These are phyloP conservation scores for Spizella passerina DNA, from an alignment of 2,797 vertebrate genomes.

Conservation along the genomic window DNA sequence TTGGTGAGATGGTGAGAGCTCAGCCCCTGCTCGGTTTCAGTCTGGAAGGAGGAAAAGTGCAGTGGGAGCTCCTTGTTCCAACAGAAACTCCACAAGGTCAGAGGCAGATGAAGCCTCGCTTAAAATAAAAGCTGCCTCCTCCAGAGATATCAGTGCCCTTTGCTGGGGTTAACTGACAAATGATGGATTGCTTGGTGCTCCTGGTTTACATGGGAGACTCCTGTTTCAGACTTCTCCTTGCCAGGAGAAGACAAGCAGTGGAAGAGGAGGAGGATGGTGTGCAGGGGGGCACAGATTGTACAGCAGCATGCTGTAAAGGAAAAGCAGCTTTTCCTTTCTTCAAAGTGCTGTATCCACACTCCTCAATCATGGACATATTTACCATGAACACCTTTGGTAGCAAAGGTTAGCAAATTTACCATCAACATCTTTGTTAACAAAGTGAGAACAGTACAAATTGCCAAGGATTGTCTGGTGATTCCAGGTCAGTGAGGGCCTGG, in stretches of 20 bases:
- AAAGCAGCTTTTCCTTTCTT: not conserved
- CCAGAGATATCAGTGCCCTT: not conserved
- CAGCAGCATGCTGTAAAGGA: too few relatives aligned
- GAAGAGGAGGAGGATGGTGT: not conserved
- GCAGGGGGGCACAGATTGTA: not conserved
- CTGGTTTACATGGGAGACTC: not conserved
- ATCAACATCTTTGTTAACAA: not conserved
- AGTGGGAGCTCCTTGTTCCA: not conserved
- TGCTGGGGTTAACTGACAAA: not conserved
- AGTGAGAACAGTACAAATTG: not conserved
- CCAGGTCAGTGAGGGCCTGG: not conserved
- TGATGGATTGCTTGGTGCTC: not conserved
- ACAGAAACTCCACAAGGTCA: not conserved
- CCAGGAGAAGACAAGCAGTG: not conserved
- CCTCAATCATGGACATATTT: rapidly evolving
- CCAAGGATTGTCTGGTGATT: not conserved
- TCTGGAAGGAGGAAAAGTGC: not conserved
- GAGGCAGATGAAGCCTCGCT: not conserved
- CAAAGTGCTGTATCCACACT: not conserved
- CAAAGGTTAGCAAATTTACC: not conserved
- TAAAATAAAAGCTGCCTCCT: not conserved
- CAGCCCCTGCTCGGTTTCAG: not conserved
- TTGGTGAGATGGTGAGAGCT: not conserved
- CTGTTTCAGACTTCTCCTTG: not conserved
- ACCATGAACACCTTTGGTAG: not conserved